Percentiles rank a stretch among this genome's conserved stretches.
These are phyloP conservation scores for Cochlearius cochlearius DNA, from an alignment of 2,113 vertebrate species.

Conservation along the genomic window DNA sequence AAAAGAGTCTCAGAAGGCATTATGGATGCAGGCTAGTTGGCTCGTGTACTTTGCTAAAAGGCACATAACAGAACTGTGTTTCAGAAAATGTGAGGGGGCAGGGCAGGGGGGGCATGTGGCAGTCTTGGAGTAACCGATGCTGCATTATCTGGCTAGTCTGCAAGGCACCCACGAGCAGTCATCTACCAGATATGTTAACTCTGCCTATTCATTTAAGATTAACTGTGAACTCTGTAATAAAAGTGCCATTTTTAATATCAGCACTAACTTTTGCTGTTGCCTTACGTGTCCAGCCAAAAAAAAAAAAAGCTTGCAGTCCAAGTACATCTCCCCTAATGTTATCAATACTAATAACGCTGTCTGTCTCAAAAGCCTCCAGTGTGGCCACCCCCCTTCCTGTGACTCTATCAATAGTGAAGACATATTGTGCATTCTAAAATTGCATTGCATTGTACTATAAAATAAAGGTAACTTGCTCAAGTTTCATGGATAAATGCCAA, in stretches of 20 bases:
- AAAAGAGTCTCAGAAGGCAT: neutral
- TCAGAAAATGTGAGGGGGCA: neutral
- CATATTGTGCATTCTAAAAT: neutral
- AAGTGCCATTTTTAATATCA: neutral
- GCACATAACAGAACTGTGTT: neutral
- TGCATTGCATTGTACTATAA: neutral
- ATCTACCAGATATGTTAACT: neutral
- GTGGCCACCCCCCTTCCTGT: neutral
- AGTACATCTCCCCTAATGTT: neutral
- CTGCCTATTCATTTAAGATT: neutral
- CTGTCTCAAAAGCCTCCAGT: neutral
- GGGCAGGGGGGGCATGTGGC: neutral
- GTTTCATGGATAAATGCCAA: neutral
- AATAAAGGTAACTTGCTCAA: neutral
- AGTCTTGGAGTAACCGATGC: neutral
- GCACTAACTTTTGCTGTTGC: neutral
- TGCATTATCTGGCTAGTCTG: neutral
- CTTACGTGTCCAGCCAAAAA: neutral
- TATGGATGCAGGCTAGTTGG: neutral
- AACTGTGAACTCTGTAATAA: neutral
- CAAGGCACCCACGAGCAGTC: neutral
- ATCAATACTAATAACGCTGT: rapidly evolving
- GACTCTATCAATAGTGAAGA: neutral
- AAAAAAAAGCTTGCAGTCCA: neutral
- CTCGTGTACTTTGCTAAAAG: neutral